Evolutionary conservation across 2,113 vertebrate species (phyloP).

Genomic region (Ophthalmolycus amberensis): DNA sequence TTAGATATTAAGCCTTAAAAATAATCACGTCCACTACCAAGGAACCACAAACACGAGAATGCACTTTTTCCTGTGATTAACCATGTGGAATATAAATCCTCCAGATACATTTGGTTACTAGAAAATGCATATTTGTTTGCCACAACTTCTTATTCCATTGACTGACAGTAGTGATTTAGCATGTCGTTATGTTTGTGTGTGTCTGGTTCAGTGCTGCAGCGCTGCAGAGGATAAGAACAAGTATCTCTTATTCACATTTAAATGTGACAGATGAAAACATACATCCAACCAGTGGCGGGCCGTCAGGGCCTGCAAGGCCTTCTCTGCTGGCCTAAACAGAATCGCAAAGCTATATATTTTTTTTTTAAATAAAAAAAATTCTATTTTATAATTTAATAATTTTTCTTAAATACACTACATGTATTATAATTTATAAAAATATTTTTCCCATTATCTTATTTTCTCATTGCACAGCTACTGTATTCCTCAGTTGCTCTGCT

Average conservation of each 20-base stretch:
- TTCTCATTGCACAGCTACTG: too few species aligned
- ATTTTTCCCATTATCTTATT: too few species aligned
- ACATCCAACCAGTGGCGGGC: slow-evolving; percentile 2
- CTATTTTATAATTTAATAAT: too few species aligned
- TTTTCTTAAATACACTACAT: too few species aligned
- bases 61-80: slow-evolving; percentile 2
- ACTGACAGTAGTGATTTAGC: slow-evolving; percentile 28
- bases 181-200: slow-evolving; percentile 20
- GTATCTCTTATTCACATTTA: slow-evolving; percentile 39
- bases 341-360: too few species aligned
- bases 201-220: not conserved
- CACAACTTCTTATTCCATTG: slow-evolving; percentile 7
- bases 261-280: slow-evolving; percentile 65
- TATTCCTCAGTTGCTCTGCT: too few species aligned
- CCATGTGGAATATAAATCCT: not conserved
- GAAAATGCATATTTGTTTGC: slow-evolving; percentile 11
- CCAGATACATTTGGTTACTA: not conserved
- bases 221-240: slow-evolving; percentile 7
- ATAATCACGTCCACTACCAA: not conserved
- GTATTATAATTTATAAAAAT: too few species aligned
- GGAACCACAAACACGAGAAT: not conserved
- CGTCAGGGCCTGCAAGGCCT: too few species aligned
- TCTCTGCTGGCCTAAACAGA: too few species aligned
- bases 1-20: not conserved
- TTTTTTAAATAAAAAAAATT: too few species aligned